Evolutionary conservation across 2,888 invertebrate species (phyloP), one percentile per base, ranked within the genome.

Genomic region (Uloborus plumipes): DNA sequence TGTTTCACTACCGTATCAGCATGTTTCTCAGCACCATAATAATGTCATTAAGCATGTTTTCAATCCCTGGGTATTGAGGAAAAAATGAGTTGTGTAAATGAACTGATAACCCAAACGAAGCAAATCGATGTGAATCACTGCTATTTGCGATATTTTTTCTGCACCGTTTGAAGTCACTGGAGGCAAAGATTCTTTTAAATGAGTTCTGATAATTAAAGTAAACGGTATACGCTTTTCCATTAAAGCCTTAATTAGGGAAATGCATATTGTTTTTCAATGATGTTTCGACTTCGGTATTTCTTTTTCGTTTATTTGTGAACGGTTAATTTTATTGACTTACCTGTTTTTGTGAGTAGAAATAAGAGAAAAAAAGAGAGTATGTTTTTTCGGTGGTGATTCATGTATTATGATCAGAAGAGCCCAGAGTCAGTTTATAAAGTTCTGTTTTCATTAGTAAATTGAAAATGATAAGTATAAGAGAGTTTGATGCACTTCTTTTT

Each of bases 71-170:
- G 67, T 49, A 50, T 47, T n/a, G 55, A 1, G 22, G 53, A 65
- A 53, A 76, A 76, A 76, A 70, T 62, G 53, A 15, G 20, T 31
- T 26, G 18, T 62, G 53, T 62, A 62, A 76, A 62, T 61, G 53
- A 20, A 20, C 69, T 76, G 69, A 51, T 76, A 69, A 70, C 39
- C 51, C 31, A 58, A 51, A 69, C 31, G 20, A 76, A 69, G 69
- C 69, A 76, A 69, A 76, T 67, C 51, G 67, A 76, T 65, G 61
- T 53, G 70, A 74, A 76, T 76, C 69, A 31, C 53, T 62, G 53
- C 66, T 39, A 7, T 39, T 39, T 39, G 39, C 39, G 39, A 62
- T 62, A 53, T 49, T 65, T 55, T 53, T 47, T 55, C 47, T 55
- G 15, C 31, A 26, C 61, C 47, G 14, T 62, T 66, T 74, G 65